A percentile compares a stretch with the other conserved stretches of the same genome.
Conservation (phyloP, 1,140 invertebrate genomes). For the Galendromus occidentalis region DNA sequence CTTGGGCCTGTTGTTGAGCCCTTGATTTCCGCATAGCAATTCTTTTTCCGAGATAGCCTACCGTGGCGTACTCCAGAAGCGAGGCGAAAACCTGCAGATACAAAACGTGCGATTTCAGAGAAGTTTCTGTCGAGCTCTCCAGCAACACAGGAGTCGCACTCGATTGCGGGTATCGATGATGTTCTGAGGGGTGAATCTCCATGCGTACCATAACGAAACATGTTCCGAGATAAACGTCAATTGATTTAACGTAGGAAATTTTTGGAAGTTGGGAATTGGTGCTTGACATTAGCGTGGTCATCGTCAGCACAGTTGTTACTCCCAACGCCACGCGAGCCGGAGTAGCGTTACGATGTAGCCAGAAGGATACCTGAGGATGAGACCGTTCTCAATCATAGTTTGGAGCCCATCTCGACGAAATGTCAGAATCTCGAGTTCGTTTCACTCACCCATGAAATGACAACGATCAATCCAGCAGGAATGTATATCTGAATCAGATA, state of each 20-base stretch:
- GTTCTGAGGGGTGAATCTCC: not conserved
- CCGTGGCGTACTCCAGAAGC: constrained; percentile 16
- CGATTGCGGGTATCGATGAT: too few species aligned
- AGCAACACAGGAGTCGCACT: not conserved
- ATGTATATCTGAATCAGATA: constrained; percentile 36
- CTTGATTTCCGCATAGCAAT: constrained; percentile 63
- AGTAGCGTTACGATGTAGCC: constrained; percentile 26
- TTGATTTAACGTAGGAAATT: constrained; percentile 31
- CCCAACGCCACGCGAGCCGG: constrained; percentile 29
- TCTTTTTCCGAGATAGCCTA: constrained; percentile 52
- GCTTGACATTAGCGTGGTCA: constrained; percentile 33
- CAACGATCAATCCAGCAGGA: constrained; percentile 31
- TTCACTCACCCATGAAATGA: constrained; percentile 30
- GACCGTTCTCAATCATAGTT: not conserved
- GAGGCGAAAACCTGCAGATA: constrained; percentile 15
- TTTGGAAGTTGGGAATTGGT: constrained; percentile 33
- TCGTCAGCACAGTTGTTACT: constrained; percentile 30
- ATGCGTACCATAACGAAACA: constrained; percentile 24
- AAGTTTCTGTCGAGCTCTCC: not conserved
- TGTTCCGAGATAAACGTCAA: constrained; percentile 31
- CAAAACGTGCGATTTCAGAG: not conserved
- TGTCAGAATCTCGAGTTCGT: not conserved
- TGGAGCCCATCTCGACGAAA: not conserved
- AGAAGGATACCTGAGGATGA: constrained; percentile 18
- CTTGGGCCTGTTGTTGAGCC: constrained; percentile 10